These are phyloP conservation scores for Leucoma salicis DNA, from an alignment of 2,888 invertebrate species.

Conservation along the genomic window DNA sequence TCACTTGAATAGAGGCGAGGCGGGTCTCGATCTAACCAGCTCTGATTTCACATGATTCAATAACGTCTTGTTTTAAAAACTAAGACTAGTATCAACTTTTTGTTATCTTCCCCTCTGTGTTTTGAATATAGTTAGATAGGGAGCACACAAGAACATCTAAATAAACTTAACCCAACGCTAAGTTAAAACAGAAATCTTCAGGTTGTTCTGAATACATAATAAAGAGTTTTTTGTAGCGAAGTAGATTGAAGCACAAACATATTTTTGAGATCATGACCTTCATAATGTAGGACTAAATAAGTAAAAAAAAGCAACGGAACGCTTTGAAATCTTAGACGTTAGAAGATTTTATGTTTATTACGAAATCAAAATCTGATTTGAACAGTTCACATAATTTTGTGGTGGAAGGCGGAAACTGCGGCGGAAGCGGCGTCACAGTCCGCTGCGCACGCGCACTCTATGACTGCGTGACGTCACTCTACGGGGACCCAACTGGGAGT, in stretches of 20 bases:
- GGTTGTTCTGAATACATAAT: constrained; percentile 26
- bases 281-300: constrained; percentile 18
- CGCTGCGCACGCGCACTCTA: constrained; percentile 57
- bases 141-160: not conserved
- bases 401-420: constrained; percentile 72
- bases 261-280: constrained; percentile 22
- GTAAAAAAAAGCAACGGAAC: constrained; percentile 6
- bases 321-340: constrained; percentile 4
- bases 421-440: constrained; percentile 77
- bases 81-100: constrained; percentile 46
- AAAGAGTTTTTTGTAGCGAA: constrained; percentile 16
- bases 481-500: constrained; percentile 42
- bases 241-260: constrained; percentile 15
- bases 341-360: constrained; percentile 33
- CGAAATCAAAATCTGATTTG: constrained; percentile 61
- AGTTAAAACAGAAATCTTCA: too few species aligned
- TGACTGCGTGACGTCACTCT: constrained; percentile 60
- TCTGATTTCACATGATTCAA: constrained; percentile 63
- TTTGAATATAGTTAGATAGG: constrained; percentile 7
- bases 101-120: constrained; percentile 40
- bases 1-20: constrained; percentile 56
- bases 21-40: constrained; percentile 35
- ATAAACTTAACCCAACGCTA: not conserved
- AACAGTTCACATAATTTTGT: constrained; percentile 67
- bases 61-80: constrained; percentile 41